Base-by-base conservation (phyloP, 2,888 invertebrate species). In the Phaonia tiefii region DNA sequence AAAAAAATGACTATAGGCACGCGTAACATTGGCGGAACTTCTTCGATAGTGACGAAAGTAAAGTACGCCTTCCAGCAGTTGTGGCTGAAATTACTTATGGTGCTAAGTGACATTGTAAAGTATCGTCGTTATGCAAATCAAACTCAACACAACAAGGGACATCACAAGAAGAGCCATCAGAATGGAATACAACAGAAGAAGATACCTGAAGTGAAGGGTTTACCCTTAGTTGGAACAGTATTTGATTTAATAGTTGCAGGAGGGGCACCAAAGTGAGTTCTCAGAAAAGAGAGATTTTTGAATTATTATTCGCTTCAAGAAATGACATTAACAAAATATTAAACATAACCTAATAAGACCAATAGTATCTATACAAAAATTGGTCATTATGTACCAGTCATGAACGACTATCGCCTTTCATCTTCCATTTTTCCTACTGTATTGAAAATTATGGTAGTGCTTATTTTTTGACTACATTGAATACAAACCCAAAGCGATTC, bases 161-260 rank as follows among this genome's bases (percentile, higher is more conserved):
- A 10, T 8, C 49, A 51, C n/a, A 11, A n/a, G 11, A 71, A 44
- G 10, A 39, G 39, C 11, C n/a, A 7, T 15, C n/a, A 39, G 1
- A 25, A 44, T 46, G 5, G 39, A 20, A 26, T 39, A 8, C 31
- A 31, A 31, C 31, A 31, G 8, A 60, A 13, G 31, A 58, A 17
- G 0, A 54, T 93, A 86, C 93, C 93, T 1, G 90, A 89, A 83
- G 91, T 92, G 11, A 92, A 87, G 87, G 89, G 91, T 44, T 86
- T 93, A 67, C 93, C 93, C 1, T 2, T 93, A 25, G 84, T 93
- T 79, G 93, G 93, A 1, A 93, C 93, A n/a, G 91, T 91, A 83
- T 87, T 92, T 77, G 91, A 92, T 84, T 89, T 93, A 65, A 86
- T 94, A 37, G 89, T 91, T 20, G 92, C 93, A 10, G 94, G 95